These are phyloP conservation scores for Caenorhabditis virilis DNA, from an alignment of 2,888 invertebrate genomes.

Conservation along the genomic window DNA sequence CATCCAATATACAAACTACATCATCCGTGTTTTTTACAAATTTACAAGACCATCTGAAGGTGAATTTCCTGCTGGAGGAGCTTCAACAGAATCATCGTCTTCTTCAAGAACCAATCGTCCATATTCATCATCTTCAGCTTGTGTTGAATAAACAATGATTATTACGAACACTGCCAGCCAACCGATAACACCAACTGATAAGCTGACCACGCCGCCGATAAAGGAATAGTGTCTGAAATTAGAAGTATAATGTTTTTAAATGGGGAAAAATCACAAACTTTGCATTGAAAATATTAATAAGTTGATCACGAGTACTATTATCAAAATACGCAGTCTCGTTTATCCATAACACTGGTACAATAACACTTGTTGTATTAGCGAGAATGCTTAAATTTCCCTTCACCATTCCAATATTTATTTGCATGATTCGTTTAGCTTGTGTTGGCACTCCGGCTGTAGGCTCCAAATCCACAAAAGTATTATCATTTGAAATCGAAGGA, in stretches of 20 bases:
- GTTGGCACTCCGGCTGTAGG: constrained; percentile 61
- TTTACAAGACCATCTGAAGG: neutral
- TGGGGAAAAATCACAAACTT: constrained; percentile 14
- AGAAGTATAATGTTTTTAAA: neutral
- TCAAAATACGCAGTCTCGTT: constrained; percentile 64
- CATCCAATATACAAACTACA: neutral
- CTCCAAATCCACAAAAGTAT: constrained; percentile 61
- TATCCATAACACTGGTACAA: constrained; percentile 65
- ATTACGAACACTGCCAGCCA: constrained; percentile 36
- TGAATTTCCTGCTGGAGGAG: neutral
- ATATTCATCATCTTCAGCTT: constrained; percentile 30
- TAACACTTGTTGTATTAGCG: constrained; percentile 41
- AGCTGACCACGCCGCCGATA: constrained; percentile 28
- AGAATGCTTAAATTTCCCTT: constrained; percentile 56
- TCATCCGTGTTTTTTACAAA: neutral
- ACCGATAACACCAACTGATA: constrained; percentile 33
- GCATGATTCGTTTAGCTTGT: constrained; percentile 57
- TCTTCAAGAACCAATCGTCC: constrained; percentile 33
- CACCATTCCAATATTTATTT: constrained; percentile 64
- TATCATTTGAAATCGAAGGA: constrained; percentile 49
- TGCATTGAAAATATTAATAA: constrained; percentile 31
- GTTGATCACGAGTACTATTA: constrained; percentile 52
- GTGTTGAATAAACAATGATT: constrained; percentile 27
- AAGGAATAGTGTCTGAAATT: constrained; percentile 28
- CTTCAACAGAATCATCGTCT: constrained; percentile 19